phyloP scores from a whole-genome alignment of 2,113 vertebrate species.

The Archocentrus centrarchus region DNA sequence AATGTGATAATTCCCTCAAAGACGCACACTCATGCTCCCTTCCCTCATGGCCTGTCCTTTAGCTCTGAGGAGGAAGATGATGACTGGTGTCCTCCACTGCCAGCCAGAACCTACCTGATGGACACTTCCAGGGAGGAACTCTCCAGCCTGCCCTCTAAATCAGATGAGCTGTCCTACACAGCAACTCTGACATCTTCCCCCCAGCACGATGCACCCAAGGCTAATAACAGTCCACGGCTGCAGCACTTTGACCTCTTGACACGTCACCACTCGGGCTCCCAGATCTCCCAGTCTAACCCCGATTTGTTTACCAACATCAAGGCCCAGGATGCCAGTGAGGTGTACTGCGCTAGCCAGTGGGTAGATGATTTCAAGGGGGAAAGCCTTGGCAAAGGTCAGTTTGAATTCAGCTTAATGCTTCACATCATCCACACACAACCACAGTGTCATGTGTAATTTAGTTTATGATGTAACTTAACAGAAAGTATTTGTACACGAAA shows the following conservation, averaged over 20 bases:
- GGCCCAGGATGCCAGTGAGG: conserved; percentile 40
- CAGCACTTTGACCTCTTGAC: conserved; percentile 83
- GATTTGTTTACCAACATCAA: conserved; percentile 76
- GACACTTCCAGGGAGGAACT: conserved; percentile 81
- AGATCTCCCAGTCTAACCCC: conserved; percentile 84
- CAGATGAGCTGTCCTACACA: conserved; percentile 80
- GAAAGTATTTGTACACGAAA: conserved; percentile 46
- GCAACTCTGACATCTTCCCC: conserved; percentile 83
- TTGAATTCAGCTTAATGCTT: conserved; percentile 19
- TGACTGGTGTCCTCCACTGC: conserved; percentile 89
- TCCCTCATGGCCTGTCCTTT: not conserved
- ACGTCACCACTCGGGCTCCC: conserved; percentile 81
- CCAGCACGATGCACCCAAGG: conserved; percentile 64
- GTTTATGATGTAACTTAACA: conserved; percentile 38
- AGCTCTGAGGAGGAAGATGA: conserved; percentile 84
- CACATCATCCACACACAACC: conserved; percentile 19
- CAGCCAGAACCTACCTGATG: conserved; percentile 85
- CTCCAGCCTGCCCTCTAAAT: conserved; percentile 67
- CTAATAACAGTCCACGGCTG: conserved; percentile 76
- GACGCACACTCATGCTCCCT: not conserved
- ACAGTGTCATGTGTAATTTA: conserved; percentile 54
- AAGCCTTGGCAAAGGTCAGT: conserved; percentile 71
- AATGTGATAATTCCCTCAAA: not conserved
- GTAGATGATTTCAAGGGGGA: conserved; percentile 77
- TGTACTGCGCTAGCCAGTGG: conserved; percentile 74